Percentiles rank a stretch among this genome's conserved stretches.
These are phyloP conservation scores for Trinorchestia longiramus DNA, from an alignment of 1,140 invertebrate genomes.

Conservation along the genomic window DNA sequence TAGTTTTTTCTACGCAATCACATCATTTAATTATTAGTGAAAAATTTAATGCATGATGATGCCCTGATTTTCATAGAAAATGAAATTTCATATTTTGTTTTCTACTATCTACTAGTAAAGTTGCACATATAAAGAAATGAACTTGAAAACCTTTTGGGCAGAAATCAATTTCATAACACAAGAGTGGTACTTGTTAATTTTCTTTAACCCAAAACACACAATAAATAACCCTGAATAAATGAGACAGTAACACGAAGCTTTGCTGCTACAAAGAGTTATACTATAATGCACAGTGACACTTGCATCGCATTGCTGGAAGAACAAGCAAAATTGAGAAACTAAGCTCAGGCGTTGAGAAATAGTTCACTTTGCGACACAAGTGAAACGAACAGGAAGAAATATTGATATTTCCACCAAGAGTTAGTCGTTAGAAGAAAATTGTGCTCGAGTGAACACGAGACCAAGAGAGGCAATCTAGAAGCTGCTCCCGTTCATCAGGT, in stretches of 20 bases:
- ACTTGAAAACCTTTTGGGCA: neutral
- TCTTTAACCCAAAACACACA: neutral
- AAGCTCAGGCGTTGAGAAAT: neutral
- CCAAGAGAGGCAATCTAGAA: conserved; percentile 4
- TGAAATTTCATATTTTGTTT: too few species aligned
- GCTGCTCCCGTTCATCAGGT: conserved; percentile 1
- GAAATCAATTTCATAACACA: neutral
- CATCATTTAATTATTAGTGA: neutral
- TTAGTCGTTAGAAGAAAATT: conserved; percentile 9
- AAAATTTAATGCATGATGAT: neutral
- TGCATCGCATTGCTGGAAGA: neutral
- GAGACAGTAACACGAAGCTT: neutral
- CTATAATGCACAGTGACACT: neutral
- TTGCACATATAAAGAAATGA: neutral
- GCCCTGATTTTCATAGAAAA: neutral
- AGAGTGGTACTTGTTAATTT: neutral
- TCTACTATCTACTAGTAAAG: neutral
- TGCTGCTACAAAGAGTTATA: neutral
- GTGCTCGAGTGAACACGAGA: neutral
- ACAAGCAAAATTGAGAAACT: neutral
- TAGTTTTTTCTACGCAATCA: neutral
- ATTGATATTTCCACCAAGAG: neutral
- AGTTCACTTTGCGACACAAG: neutral
- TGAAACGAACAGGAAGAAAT: conserved; percentile 8
- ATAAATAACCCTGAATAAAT: neutral